phyloP scores from a whole-genome alignment of 2,113 vertebrate species.

The Sinocyclocheilus rhinocerous region DNA sequence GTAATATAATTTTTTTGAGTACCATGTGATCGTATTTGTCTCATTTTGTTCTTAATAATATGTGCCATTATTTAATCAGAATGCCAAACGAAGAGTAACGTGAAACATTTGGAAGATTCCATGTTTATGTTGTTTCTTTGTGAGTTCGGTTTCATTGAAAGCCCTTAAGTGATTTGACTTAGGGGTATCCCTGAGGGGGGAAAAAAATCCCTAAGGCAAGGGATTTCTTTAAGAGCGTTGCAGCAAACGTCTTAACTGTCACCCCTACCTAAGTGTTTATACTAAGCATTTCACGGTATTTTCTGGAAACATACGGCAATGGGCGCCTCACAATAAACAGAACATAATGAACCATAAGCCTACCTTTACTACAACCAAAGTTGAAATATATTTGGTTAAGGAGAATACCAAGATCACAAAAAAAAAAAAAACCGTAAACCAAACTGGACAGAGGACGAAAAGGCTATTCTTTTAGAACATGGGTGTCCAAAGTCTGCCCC shows the following conservation, averaged over 20 bases:
- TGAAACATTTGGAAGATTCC: slow-evolving; percentile 24
- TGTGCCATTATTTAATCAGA: slow-evolving; percentile 5
- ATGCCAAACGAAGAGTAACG: slow-evolving; percentile 15
- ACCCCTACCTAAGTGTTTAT: too few species aligned
- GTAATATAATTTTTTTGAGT: background rate
- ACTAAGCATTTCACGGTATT: background rate
- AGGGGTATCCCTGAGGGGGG: too few species aligned
- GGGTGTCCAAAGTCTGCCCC: too few species aligned
- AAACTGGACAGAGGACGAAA: background rate
- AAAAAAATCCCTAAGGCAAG: too few species aligned
- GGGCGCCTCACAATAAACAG: too few species aligned
- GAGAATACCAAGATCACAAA: background rate
- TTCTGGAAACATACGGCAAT: too few species aligned
- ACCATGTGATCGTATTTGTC: background rate
- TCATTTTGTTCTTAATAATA: background rate
- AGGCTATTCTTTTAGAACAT: too few species aligned
- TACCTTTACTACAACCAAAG: background rate
- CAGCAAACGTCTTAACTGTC: too few species aligned
- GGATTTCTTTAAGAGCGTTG: too few species aligned
- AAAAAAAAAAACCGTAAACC: background rate
- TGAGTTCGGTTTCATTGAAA: too few species aligned
- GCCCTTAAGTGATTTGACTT: too few species aligned
- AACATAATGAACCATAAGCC: background rate
- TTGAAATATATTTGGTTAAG: background rate
- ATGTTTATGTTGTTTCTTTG: slow-evolving; percentile 19